phyloP scores from a whole-genome alignment of 2,113 vertebrate species.

The Todiramphus chloris region DNA sequence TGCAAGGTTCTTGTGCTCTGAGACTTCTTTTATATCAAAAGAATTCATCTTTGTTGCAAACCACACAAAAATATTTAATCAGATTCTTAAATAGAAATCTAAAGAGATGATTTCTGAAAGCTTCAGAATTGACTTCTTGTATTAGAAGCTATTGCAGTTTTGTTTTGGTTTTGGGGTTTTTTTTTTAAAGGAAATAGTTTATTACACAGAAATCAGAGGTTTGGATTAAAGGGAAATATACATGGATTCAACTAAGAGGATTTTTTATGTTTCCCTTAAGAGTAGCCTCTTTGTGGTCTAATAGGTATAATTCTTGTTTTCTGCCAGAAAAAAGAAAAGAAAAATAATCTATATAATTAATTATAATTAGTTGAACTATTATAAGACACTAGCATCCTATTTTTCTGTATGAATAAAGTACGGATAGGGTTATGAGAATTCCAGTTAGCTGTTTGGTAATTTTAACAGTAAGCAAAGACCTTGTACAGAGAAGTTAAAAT shows the following conservation, averaged over 20 bases:
- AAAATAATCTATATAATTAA: not conserved
- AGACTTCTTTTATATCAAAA: not conserved
- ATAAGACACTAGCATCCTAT: not conserved
- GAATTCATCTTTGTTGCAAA: not conserved
- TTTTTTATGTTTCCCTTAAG: not conserved
- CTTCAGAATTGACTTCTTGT: not conserved
- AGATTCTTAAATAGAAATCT: not conserved
- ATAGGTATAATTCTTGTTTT: not conserved
- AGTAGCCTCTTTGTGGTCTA: not conserved
- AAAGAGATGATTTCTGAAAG: not conserved
- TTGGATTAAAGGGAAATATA: not conserved
- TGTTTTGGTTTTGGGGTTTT: not conserved
- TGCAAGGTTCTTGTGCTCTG: not conserved
- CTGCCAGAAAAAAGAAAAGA: not conserved
- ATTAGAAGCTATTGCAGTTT: not conserved
- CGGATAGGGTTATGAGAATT: not conserved
- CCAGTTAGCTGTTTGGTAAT: not conserved
- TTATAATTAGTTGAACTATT: not conserved
- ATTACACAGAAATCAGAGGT: not conserved
- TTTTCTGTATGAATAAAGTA: not conserved
- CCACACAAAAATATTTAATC: not conserved
- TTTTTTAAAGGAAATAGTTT: not conserved
- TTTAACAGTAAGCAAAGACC: not conserved
- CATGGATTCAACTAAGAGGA: not conserved
- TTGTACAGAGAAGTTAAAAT: not conserved